Base-by-base conservation (phyloP, 2,113 vertebrate genomes). In the Cranoglanis bouderius region DNA sequence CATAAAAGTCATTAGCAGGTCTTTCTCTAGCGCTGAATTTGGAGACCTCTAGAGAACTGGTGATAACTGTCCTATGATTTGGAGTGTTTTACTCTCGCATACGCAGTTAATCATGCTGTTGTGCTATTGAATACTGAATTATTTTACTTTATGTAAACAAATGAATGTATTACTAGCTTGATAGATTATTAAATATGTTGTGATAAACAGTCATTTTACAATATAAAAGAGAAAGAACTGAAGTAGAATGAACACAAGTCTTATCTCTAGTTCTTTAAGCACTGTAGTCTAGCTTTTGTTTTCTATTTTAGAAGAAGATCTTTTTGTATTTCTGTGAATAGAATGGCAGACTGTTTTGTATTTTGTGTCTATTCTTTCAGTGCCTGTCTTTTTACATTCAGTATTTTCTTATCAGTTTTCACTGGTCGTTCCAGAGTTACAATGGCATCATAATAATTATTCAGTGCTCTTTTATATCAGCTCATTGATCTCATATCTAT, bases 291-390 rank as follows among this genome's bases (percentile, higher is more conserved):
- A 59, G 63, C 32, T 61, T 90, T 74, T 35, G 29, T 85, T 80
- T 80, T 80, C 57, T 88, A 65, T 86, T 90, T 86, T 83, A 65
- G 38, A 61, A 83, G 67, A 74, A 77, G 32, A 18, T 88, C 46
- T 84, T 85, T 90, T 90, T 89, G 46, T 85, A 90, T 86, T 19
- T 72, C 57, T 18, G 57, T 78, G 57, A 88, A 78, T 35, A 35
- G n/a, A 70, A 53, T 21, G 21, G 21, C 61, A 82, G 24, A 87
- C 43, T 70, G 9, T 78, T 86, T 86, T 83, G 57, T 82, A 87
- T 75, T 55, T 82, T 43, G 85, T 70, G 38, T 72, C 24, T 74
- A 29, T 63, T 83, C 59, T 88, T 32, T 84, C 35, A 75, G 43
- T 87, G 86, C 78, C 78, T 82, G 77, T 84, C 65, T 88, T 85